These are phyloP conservation scores for Rhinichthys osculus DNA, from an alignment of 2,797 vertebrate species.

Conservation along the genomic window DNA sequence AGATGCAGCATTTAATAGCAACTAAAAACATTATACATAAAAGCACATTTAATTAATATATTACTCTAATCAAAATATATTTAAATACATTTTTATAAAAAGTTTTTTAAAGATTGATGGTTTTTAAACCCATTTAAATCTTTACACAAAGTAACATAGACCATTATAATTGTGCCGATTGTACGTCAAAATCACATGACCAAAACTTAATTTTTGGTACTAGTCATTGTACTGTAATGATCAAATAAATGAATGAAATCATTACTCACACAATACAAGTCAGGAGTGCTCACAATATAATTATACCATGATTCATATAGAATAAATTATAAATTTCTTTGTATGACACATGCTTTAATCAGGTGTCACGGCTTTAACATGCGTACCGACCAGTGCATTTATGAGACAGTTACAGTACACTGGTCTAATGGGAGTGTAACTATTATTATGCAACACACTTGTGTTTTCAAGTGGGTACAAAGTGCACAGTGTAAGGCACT, in stretches of 20 bases:
- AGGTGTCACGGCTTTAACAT: neutral
- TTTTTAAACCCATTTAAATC: conserved; percentile 16
- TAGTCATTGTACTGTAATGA: conserved; percentile 15
- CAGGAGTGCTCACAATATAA: conserved; percentile 27
- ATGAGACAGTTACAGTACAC: neutral
- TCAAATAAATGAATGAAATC: neutral
- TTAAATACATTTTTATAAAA: conserved; percentile 30
- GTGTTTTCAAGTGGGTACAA: conserved; percentile 19
- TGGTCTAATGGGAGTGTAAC: conserved; percentile 11
- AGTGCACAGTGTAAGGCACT: conserved; percentile 37
- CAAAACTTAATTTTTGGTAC: conserved; percentile 1
- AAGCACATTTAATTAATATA: conserved; percentile 34
- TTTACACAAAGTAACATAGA: conserved; percentile 3
- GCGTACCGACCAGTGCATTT: neutral
- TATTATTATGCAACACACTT: conserved; percentile 23
- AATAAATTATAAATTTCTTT: conserved; percentile 20
- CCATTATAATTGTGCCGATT: conserved; percentile 3
- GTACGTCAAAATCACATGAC: conserved; percentile 14
- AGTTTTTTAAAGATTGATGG: conserved; percentile 10
- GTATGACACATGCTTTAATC: neutral
- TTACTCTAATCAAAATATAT: conserved; percentile 46
- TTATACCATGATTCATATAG: conserved; percentile 11
- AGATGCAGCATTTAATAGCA: conserved; percentile 41
- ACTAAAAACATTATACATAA: conserved; percentile 39
- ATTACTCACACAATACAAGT: conserved; percentile 17